A percentile compares a stretch with the other conserved stretches of the same genome.
Evolutionary conservation across 1,140 invertebrate genomes (phyloP).

Genomic region (Drosophila eugracilis): DNA sequence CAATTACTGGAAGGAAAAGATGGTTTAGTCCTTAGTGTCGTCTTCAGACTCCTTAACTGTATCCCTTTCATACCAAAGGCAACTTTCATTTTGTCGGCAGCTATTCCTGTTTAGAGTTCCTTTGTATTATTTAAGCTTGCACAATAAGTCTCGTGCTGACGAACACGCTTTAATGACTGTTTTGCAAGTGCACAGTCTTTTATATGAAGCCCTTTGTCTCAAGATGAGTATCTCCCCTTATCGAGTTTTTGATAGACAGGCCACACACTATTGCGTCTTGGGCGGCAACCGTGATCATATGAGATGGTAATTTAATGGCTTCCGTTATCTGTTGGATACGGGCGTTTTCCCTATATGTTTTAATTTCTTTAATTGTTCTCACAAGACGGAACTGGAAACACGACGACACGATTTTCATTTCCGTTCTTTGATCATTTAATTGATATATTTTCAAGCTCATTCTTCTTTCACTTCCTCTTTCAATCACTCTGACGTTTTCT

Average conservation of each 20-base stretch:
- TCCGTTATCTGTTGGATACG: slow-evolving; percentile 25
- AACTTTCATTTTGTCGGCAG: slow-evolving; percentile 56
- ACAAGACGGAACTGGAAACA: slow-evolving; percentile 14
- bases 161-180: slow-evolving; percentile 55
- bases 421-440: slow-evolving; percentile 1
- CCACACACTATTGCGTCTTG: slow-evolving; percentile 2
- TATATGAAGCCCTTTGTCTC: slow-evolving; percentile 46
- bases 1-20: slow-evolving; percentile 43
- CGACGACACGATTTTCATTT: slow-evolving; percentile 3
- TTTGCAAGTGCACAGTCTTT: slow-evolving; percentile 46
- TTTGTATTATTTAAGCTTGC: slow-evolving; percentile 29
- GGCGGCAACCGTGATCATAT: slow-evolving; percentile 21
- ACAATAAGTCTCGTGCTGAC: slow-evolving; percentile 32
- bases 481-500: no score
- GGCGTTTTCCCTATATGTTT: slow-evolving; percentile 21
- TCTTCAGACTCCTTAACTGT: background rate
- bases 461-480: no score
- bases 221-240: slow-evolving; percentile 44
- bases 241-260: slow-evolving; percentile 20
- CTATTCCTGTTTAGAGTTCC: slow-evolving; percentile 48
- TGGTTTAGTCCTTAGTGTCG: slow-evolving; percentile 29
- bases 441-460: background rate
- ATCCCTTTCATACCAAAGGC: slow-evolving; percentile 43
- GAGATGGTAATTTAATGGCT: slow-evolving; percentile 37
- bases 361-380: slow-evolving; percentile 67